Conservation (phyloP, 2,113 vertebrate genomes). For the Haliaeetus leucogaster region DNA sequence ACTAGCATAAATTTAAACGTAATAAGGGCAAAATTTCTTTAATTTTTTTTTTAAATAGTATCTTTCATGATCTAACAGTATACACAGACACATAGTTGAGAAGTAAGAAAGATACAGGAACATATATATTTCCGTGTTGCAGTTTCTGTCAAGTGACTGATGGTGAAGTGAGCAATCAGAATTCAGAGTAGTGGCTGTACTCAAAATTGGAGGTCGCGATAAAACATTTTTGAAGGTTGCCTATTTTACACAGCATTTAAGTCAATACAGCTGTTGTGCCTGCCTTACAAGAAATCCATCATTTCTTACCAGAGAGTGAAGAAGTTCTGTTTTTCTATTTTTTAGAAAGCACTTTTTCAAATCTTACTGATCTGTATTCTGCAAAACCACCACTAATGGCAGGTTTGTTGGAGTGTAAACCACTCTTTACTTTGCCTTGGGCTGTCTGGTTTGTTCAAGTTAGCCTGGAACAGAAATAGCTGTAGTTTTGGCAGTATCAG, state of each 20-base stretch:
- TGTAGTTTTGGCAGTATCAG: constrained; percentile 60
- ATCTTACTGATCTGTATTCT: constrained; percentile 67
- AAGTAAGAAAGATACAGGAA: neutral
- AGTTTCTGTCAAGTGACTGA: neutral
- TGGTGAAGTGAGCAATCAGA: neutral
- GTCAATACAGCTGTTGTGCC: constrained; percentile 7
- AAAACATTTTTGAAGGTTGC: constrained; percentile 15
- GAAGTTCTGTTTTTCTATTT: neutral
- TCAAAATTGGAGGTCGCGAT: neutral
- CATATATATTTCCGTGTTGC: neutral
- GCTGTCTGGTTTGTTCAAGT: constrained; percentile 69
- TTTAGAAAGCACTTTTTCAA: constrained; percentile 27
- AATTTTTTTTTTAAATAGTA: neutral
- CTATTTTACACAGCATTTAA: constrained; percentile 1
- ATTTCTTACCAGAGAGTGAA: constrained; percentile 40
- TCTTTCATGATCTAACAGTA: neutral
- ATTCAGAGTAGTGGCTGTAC: neutral
- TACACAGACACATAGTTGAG: neutral
- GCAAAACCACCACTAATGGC: constrained; percentile 53
- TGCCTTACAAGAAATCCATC: constrained; percentile 38
- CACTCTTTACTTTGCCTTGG: constrained; percentile 62
- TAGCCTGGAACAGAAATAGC: constrained; percentile 71
- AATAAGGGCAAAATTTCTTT: neutral
- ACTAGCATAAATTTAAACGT: neutral
- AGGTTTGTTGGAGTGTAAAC: constrained; percentile 64